Evolutionary conservation across 1,140 invertebrate genomes (phyloP), one percentile per base, ranked within the genome.

Genomic region (Linepithema humile): DNA sequence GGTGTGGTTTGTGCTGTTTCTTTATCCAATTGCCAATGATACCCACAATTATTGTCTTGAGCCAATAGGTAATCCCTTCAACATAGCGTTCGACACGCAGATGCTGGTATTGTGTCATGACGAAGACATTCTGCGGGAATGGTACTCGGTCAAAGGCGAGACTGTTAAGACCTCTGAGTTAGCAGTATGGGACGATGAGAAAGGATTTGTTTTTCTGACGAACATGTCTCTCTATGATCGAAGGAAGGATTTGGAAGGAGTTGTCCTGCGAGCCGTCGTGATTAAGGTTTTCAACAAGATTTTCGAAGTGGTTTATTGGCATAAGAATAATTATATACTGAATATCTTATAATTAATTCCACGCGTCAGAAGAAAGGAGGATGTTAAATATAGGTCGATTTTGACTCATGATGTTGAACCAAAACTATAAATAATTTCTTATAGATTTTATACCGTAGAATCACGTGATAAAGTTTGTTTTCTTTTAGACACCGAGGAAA

Each of bases 61-160:
- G 3, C 88, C 88, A 0, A 1, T 23, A 0, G 88, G 85, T 20
- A 91, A 91, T 65, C 64, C 59, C 0, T 90, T 91, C 26, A 32
- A 91, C 40, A 9, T 91, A 26, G 20, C 50, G 2, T 90, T 89
- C 62, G 70, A 91, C n/a, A 89, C 85, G 7, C 45, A 89, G 48
- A 87, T 91, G 86, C 17, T 90, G 3, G 87, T 90, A 0, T 20
- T 77, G 9, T 90, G 90, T 15, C 0, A 26, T 2, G 12, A 26
- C 0, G 85, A 86, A 0, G 15, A 38, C 9, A 4, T 83, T 7
- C 26, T 91, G 12, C 75, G 26, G 0, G 90, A 91, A 48, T 91
- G 90, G 90, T 91, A 90, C 17, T 91, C 89, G 4, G 2, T 89
- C 7, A 73, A 82, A 12, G 67, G 73, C 0, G 62, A 82, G 1